Evolutionary conservation across 1,140 invertebrate species (phyloP), one percentile per base, ranked within the genome.

Genomic region (Lutraria rhynchaena): DNA sequence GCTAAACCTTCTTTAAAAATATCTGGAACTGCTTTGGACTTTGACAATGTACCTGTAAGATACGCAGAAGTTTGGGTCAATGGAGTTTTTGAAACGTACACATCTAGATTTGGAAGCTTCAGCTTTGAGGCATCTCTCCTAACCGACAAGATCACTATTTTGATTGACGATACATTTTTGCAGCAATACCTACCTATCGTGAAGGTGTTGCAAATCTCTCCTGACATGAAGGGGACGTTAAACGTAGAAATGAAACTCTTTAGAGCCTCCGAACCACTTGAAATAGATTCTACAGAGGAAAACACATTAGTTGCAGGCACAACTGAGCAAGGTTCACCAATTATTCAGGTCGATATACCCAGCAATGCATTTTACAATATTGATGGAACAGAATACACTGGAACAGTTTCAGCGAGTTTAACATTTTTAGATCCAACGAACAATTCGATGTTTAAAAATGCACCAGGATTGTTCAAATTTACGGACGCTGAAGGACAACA

Each of bases 371-470:
- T 67, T 31, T 31, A 44, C 9, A n/a, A 44, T 24, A 3, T 19
- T 27, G 46, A 67, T 24, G 63, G 63, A 2, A 27, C 15, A 1
- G 4, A 4, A 0, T 67, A 37, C 24, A 9, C 9, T 37, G 63
- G 63, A 46, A 67, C 37, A 41, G 63, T 67, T 67, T 1, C 33
- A 3, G 63, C 63, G 22, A 37, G 35, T 11, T 22, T 67, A 29
- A 67, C 63, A 15, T 67, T 41, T 41, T 29, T 67, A 24, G 63
- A 67, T 41, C 35, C 63, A n/a, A 22, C 63, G 0, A 41, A 67
- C 15, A 41, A 0, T 1, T 44, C 35, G 1, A 44, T 11, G 0
- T 27, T 67, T 46, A 5, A 67, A 37, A 22, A 67, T 41, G 24
- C 46, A 15, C 63, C 63, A 44, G 63, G 63, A 44, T 33, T 37